Base-by-base conservation (phyloP, 2,888 invertebrate species). In the Stomorhina lunata region DNA sequence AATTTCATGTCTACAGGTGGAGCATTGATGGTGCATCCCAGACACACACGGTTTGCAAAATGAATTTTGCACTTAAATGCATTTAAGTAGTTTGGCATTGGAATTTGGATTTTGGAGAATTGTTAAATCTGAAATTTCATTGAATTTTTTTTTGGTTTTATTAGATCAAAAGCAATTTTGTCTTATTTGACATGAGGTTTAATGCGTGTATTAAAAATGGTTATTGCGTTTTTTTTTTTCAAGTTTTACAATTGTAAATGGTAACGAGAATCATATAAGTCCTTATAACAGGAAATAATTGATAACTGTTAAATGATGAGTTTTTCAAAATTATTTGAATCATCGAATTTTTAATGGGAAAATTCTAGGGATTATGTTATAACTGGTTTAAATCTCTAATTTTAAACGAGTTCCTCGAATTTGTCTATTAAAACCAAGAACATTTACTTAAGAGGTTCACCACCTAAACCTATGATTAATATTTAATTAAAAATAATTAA, bases 11-110 rank as follows among this genome's bases (percentile, higher is more conserved):
- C 2, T 59, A 32, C 7, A 22, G 32, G 43, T 37, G 48, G 27
- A 48, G n/a, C 34, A 53, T 40, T 40, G n/a, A n/a, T n/a, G n/a
- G n/a, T n/a, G n/a, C n/a, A n/a, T n/a, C n/a, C n/a, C n/a, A n/a
- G n/a, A n/a, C n/a, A n/a, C n/a, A n/a, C n/a, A 29, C 63, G 53
- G 73, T 40, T 63, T 73, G 20, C 50, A 63, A 73, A n/a, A 63
- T 53, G 61, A 61, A 63, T 73, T 53, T 72, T 50, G 29, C 40
- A 73, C 29, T 53, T 53, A 61, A 72, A 72, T 63, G 50, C 61
- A 61, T 61, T 27, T 50, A 9, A 40, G 20, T 22, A 59, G 57
- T 61, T 48, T 29, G 1, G 27, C 27, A 48, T 45, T 48, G 10
- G 6, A 10, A 43, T 45, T 22, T 34, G 17, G 9, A 1, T 43